phyloP scores from a whole-genome alignment of 2,888 invertebrate species.

The Cryptocheilus praepositus region DNA sequence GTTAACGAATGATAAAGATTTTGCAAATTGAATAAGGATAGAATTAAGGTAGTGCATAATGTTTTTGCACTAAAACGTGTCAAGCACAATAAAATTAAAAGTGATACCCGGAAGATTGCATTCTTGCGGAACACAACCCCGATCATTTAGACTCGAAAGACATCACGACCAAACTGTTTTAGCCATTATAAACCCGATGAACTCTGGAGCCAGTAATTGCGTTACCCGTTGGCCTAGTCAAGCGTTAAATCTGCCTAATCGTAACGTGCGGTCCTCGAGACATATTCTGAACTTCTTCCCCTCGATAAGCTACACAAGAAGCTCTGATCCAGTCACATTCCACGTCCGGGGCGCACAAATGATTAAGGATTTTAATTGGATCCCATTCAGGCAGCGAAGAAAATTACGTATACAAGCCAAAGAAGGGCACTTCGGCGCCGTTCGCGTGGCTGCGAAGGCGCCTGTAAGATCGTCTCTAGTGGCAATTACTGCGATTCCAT shows the following conservation, averaged over 20 bases:
- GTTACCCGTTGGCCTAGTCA: neutral
- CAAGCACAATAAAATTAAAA: too few species aligned
- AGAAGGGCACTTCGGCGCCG: conserved; percentile 1
- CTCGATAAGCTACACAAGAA: conserved; percentile 1
- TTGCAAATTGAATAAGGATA: too few species aligned
- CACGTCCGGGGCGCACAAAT: conserved; percentile 13
- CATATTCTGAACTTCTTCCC: neutral
- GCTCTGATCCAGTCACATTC: neutral
- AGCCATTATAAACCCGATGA: too few species aligned
- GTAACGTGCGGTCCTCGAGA: too few species aligned
- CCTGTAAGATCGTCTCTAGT: conserved; percentile 4
- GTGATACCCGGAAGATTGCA: too few species aligned
- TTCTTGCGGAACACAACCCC: too few species aligned
- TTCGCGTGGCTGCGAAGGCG: neutral
- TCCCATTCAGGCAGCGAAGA: conserved; percentile 24
- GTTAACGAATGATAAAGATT: too few species aligned
- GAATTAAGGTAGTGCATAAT: too few species aligned
- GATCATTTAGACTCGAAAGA: too few species aligned
- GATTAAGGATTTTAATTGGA: conserved; percentile 50
- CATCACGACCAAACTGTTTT: too few species aligned
- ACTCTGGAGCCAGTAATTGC: too few species aligned
- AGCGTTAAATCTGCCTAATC: neutral
- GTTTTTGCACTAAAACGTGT: too few species aligned
- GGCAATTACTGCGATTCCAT: conserved; percentile 21
- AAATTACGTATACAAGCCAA: conserved; percentile 12